Base-by-base conservation (phyloP, 2,888 invertebrate species). In the Hypsopygia costalis region DNA sequence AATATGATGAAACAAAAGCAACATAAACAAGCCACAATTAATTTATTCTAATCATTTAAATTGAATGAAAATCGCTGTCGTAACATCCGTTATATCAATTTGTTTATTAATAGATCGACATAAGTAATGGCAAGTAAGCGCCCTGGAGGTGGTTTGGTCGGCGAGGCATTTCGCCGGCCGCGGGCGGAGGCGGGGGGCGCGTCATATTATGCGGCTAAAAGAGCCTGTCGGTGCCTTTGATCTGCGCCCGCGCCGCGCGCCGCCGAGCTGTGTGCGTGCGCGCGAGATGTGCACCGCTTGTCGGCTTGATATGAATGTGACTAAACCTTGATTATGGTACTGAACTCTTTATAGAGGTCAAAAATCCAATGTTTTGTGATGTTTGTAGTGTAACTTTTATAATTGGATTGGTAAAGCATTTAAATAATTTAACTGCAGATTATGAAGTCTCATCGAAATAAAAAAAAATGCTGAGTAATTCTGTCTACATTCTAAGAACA, bases 141-240 rank as follows among this genome's bases (percentile, higher is more conserved):
- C 74, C 80, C 78, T 69, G 70, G 72, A 77, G 79, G 76, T 76
- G 62, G 65, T 60, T 69, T 69, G 52, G 62, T 49, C 54, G 46
- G 48, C 56, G 64, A 75, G 76, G 78, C 71, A 78, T 79, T 79
- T 80, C 69, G 81, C 80, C 72, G 81, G 78, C 70, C 69, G 73
- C 65, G 64, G 72, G 76, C 71, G 65, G 72, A 61, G 77, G 77
- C 47, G 70, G 71, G 76, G 79, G 75, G 73, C 81, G 81, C 85
- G 85, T 88, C 87, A 87, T 86, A 88, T 89, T 88, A 88, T 83
- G 85, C 85, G 79, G 87, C 86, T 87, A 87, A 87, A 88, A 83
- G 85, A 89, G 85, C 76, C 81, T 87, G 86, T 86, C 87, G 87
- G 88, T 83, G 79, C 87, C 88, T 88, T 88, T 88, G 88, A 88